Base-by-base conservation (phyloP, 2,888 invertebrate genomes). In the Seira ritae region DNA sequence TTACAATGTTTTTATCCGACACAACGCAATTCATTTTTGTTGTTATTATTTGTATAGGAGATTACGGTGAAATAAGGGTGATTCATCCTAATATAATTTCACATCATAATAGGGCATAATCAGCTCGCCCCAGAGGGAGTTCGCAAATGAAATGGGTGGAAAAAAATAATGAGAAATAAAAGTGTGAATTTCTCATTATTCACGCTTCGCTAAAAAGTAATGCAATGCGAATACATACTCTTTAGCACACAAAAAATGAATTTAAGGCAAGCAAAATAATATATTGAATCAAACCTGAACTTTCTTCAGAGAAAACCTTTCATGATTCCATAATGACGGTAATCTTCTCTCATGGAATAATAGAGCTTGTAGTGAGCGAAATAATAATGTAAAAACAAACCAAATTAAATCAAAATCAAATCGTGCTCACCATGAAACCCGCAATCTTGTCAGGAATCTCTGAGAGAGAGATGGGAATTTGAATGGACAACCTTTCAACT, bases 361-460 rank as follows among this genome's bases (percentile, higher is more conserved):
- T 17, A 60, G 10, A 20, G 15, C 67, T 80, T 24, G 19, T 17
- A 22, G 66, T 20, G 55, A n/a, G n/a, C n/a, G 4, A 22, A 66
- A 66, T 8, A 66, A 66, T 22, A 66, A 50, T 50, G 50, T 50
- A 50, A 71, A 65, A 77, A 69, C 77, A 83, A 84, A 80, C 80
- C 83, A 86, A 86, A 86, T 86, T 83, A 85, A 85, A 86, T 82
- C 82, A 83, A 80, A 82, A 84, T 86, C 84, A 79, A 82, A 82
- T 84, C 83, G 74, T 80, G 80, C 81, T 79, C 80, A 80, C 80
- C 84, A 72, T 69, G 67, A 80, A 74, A 12, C 67, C 31, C 31
- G 69, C 60, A 72, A 80, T 84, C 68, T 81, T 66, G 69, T 80
- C 80, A 60, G 12, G 42, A 68, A 67, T 73, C 72, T 65, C n/a